A percentile compares a stretch with the other conserved stretches of the same genome.
Conservation (phyloP, 1,140 invertebrate species). For the Macrobrachium nipponense region DNA sequence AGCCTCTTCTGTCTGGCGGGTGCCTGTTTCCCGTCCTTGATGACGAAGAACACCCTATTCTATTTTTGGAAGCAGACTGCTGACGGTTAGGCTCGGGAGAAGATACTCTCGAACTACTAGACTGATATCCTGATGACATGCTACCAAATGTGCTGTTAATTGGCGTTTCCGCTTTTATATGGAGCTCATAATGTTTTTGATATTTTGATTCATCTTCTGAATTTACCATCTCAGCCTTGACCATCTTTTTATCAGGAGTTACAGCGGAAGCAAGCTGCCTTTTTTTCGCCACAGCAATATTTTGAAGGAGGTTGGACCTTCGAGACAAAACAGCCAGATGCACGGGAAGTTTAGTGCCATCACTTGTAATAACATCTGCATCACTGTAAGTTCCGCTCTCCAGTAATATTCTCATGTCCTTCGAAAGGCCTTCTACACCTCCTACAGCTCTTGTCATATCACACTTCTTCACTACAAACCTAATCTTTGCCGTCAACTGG, state of each 20-base stretch:
- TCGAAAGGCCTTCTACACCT: conserved; percentile 11
- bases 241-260: not conserved
- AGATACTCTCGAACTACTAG: not conserved
- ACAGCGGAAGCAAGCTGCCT: not conserved
- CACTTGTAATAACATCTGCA: conserved; percentile 33
- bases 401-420: conserved; percentile 23
- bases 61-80: too few relatives aligned
- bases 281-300: not conserved
- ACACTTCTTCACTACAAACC: conserved; percentile 6
- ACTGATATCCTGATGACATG: conserved; percentile 9
- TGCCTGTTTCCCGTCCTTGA: not conserved
- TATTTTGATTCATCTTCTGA: not conserved
- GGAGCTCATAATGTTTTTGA: too few relatives aligned
- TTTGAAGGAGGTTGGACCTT: conserved; percentile 41
- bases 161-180: not conserved
- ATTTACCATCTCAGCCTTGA: not conserved
- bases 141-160: conserved; percentile 36
- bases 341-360: conserved; percentile 31
- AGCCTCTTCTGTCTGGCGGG: not conserved
- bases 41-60: too few relatives aligned
- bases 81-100: not conserved
- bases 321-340: conserved; percentile 30
- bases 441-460: conserved; percentile 6
- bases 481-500: conserved; percentile 12
- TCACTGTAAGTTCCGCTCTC: conserved; percentile 18